Evolutionary conservation across 2,113 vertebrate genomes (phyloP), one percentile per base, ranked within the genome.

Genomic region (Muscicapa adusta): DNA sequence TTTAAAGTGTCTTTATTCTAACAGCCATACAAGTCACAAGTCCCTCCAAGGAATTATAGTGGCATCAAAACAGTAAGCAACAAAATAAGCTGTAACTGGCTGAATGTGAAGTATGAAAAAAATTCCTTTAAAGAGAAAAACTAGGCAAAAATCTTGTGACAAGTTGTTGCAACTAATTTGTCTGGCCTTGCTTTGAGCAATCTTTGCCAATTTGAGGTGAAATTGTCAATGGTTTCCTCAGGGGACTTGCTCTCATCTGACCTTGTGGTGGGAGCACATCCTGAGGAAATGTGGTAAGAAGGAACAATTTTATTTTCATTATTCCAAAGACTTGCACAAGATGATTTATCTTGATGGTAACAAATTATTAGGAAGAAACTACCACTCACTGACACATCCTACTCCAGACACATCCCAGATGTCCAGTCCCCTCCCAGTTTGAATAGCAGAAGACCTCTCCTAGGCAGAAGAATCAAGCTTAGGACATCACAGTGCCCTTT

Each of bases 1-100:
- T 43, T n/a, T 8, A 8, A 45, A 38, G 15, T 34, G 3, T 12
- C 31, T 40, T 78, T 45, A 8, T 24, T 50, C 42, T 53, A 74
- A 28, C 18, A 58, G 12, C 20, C 24, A 23, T 2, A 36, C 36
- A 42, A 65, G 63, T 5, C 33, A 34, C 42, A 25, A 0, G 0
- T 2, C 29, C 9, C 9, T 67, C 38, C 33, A 38, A 56, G 36
- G 57, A 72, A 43, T 54, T 24, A 48, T 0, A 71, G 43, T 4
- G 4, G 40, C 6, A 2, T 62, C 57, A 87, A 42, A 83, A 62
- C 0, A 5, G 36, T 22, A 42, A 28, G 22, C 7, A 54, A 25
- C n/a, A 76, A 47, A 34, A 34, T 17, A 38, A 87, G 31, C 18
- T 33, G 36, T 47, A 40, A 36, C 18, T 42, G 47, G 6, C 9